Conservation (phyloP, 2,797 vertebrate genomes). For the Argya squamiceps region DNA sequence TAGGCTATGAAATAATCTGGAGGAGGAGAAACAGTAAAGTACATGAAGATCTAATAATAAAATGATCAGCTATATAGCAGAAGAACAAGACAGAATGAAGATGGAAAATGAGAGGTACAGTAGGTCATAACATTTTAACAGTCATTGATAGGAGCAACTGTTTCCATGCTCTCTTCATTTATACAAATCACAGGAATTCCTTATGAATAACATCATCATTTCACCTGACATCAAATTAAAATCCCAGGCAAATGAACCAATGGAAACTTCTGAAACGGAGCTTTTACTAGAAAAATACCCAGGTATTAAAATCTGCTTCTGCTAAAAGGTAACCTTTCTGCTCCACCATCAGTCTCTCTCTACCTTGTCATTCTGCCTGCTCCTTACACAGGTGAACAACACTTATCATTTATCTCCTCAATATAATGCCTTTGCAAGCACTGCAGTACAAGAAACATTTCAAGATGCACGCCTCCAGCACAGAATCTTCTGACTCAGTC, state of each 20-base stretch:
- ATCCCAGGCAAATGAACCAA: not conserved
- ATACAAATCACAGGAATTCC: not conserved
- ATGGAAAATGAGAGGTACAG: not conserved
- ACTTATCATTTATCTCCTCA: not conserved
- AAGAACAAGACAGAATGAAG: not conserved
- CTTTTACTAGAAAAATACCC: not conserved
- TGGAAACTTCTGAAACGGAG: not conserved
- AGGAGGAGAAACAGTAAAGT: not conserved
- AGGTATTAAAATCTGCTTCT: not conserved
- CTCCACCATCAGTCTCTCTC: not conserved
- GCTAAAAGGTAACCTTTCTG: not conserved
- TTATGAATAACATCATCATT: not conserved
- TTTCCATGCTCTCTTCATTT: not conserved
- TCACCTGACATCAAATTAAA: not conserved
- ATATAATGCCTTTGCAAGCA: not conserved
- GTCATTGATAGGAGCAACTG: not conserved
- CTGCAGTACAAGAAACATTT: not conserved
- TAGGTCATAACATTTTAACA: not conserved
- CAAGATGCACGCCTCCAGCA: accelerated
- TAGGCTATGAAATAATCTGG: not conserved
- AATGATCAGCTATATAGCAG: not conserved
- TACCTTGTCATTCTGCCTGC: not conserved
- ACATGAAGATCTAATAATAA: not conserved
- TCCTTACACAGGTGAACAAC: not conserved
- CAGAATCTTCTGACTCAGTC: not conserved